These are phyloP conservation scores for Chrysemys picta DNA, from an alignment of 2,113 vertebrate genomes.

Conservation along the genomic window DNA sequence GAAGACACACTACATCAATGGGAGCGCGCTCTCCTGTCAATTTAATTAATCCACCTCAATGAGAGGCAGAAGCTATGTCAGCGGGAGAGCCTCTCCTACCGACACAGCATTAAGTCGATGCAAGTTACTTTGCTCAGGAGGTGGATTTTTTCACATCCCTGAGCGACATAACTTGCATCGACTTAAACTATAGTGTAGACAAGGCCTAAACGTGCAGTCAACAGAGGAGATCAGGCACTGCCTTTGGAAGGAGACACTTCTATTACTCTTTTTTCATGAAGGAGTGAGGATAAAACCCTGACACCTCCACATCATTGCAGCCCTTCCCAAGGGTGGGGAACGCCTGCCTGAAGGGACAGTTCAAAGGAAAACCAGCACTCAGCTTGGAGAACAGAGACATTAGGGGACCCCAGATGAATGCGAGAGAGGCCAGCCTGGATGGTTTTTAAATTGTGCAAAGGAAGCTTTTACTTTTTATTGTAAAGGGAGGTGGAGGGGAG, in stretches of 20 bases:
- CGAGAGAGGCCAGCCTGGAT: slow-evolving; percentile 25
- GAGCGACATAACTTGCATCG: too few relatives aligned
- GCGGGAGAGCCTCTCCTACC: too few relatives aligned
- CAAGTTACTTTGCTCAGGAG: too few relatives aligned
- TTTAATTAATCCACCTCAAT: too few relatives aligned
- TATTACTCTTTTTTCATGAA: not conserved
- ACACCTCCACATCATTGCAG: not conserved
- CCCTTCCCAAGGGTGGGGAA: not conserved
- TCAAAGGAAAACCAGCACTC: accelerated
- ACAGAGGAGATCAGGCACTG: not conserved
- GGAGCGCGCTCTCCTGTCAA: too few relatives aligned
- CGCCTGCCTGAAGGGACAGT: not conserved
- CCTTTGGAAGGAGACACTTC: not conserved
- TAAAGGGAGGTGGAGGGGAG: not conserved
- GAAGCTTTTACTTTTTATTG: slow-evolving; percentile 60
- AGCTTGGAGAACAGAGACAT: slow-evolving; percentile 39
- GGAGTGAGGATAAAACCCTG: not conserved
- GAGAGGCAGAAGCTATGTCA: too few relatives aligned
- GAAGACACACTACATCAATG: too few relatives aligned
- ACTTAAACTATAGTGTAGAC: too few relatives aligned
- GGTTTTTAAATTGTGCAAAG: slow-evolving; percentile 56
- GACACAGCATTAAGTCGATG: too few relatives aligned
- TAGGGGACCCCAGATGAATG: slow-evolving; percentile 26
- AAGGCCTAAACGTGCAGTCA: not conserved
- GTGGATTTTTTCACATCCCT: too few relatives aligned